A percentile compares a stretch with the other conserved stretches of the same genome.
phyloP scores from a whole-genome alignment of 1,140 invertebrate species.

The Lineus longissimus region DNA sequence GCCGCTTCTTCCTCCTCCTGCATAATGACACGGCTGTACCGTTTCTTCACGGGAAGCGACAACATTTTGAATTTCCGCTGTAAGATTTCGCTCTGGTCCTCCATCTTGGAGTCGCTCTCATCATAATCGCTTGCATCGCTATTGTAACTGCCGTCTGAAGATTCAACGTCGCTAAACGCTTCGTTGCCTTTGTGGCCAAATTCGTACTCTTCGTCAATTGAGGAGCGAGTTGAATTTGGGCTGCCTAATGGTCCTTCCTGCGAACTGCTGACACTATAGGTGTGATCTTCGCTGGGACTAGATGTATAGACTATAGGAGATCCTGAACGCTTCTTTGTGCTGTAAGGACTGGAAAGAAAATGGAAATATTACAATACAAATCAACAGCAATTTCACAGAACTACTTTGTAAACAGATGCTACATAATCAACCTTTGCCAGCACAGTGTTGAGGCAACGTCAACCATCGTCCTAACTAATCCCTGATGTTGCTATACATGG shows the following conservation, averaged over 20 bases:
- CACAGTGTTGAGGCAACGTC: too few relatives aligned
- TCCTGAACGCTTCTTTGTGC: constrained; percentile 7
- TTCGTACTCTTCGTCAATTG: constrained; percentile 53
- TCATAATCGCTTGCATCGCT: constrained; percentile 32
- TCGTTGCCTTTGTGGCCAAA: constrained; percentile 36
- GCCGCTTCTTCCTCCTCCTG: constrained; percentile 64
- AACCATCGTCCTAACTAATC: too few relatives aligned
- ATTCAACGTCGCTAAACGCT: constrained; percentile 16
- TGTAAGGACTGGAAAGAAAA: constrained; percentile 1
- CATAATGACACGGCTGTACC: constrained; percentile 9
- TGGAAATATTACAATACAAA: neutral
- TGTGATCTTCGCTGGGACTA: constrained; percentile 75
- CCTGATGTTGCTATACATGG: too few relatives aligned
- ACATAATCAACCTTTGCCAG: too few relatives aligned
- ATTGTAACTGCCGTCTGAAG: constrained; percentile 26
- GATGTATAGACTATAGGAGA: constrained; percentile 61
- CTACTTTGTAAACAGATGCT: too few relatives aligned
- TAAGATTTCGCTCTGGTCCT: constrained; percentile 16
- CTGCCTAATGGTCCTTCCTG: constrained; percentile 15
- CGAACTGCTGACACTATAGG: constrained; percentile 57
- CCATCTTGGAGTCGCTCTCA: constrained; percentile 31
- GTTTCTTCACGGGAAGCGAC: constrained; percentile 13
- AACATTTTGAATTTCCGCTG: neutral
- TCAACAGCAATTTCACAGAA: neutral
- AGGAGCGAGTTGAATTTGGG: constrained; percentile 43